Conservation (phyloP, 2,113 vertebrate species). For the Haplochromis vanheusdeni region DNA sequence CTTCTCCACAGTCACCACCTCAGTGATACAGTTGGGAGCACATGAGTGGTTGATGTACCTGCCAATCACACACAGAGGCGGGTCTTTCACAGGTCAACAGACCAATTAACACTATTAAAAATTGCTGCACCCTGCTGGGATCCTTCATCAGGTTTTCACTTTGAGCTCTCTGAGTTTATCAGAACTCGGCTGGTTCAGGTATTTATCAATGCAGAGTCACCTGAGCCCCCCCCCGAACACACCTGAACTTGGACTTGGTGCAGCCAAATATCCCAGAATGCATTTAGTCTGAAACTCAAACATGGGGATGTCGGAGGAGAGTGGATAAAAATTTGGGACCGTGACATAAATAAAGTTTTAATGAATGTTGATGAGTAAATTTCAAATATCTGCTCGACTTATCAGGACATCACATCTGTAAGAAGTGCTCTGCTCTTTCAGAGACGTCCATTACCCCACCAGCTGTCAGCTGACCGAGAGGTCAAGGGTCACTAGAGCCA, state of each 20-base stretch:
- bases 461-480: neutral
- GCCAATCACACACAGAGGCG: neutral
- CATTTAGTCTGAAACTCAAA: neutral
- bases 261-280: neutral
- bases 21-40: slow-evolving; percentile 93
- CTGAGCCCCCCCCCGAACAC: neutral
- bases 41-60: slow-evolving; percentile 99
- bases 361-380: neutral
- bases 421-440: neutral
- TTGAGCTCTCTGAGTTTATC: neutral
- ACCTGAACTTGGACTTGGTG: neutral
- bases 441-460: neutral
- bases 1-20: slow-evolving; percentile 92
- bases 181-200: neutral
- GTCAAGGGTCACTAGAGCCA: neutral
- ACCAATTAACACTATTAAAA: neutral
- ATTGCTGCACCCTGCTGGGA: neutral
- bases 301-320: neutral
- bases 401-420: neutral
- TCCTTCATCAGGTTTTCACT: neutral
- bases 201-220: neutral
- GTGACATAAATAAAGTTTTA: neutral
- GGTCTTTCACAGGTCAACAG: neutral
- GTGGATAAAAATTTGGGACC: neutral
- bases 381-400: neutral